phyloP scores from a whole-genome alignment of 2,888 invertebrate species.

The Callyntrura sp. region DNA sequence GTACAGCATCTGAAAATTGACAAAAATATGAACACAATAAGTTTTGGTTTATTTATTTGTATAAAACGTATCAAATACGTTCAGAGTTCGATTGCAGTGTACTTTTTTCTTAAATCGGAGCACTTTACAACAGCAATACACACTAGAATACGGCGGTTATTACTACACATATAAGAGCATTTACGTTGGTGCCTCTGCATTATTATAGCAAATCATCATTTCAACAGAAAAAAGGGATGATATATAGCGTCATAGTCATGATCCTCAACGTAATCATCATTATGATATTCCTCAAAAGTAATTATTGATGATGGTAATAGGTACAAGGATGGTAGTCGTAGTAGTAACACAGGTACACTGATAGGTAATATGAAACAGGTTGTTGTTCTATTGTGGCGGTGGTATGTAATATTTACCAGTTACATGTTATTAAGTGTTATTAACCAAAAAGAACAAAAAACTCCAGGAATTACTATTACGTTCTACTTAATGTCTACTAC shows the following conservation, averaged over 20 bases:
- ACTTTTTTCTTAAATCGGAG: neutral
- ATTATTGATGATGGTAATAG: constrained; percentile 51
- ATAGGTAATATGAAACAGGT: constrained; percentile 47
- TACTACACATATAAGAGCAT: constrained; percentile 12
- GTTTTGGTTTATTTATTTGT: neutral
- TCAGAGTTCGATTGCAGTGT: too few relatives aligned
- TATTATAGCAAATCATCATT: constrained; percentile 54
- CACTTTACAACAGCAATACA: neutral
- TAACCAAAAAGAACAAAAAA: constrained; percentile 69
- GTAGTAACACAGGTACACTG: constrained; percentile 26
- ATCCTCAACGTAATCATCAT: constrained; percentile 43
- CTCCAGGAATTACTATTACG: constrained; percentile 74
- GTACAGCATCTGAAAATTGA: constrained; percentile 35
- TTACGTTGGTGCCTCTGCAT: constrained; percentile 39
- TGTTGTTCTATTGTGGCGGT: constrained; percentile 47
- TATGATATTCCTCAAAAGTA: constrained; percentile 59
- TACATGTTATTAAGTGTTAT: constrained; percentile 77
- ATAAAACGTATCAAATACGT: neutral
- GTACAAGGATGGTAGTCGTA: constrained; percentile 18
- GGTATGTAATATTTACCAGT: constrained; percentile 64
- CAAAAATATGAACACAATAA: neutral
- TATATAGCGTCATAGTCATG: constrained; percentile 15
- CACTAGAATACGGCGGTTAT: neutral
- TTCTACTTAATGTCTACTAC: constrained; percentile 64
- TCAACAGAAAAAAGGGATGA: constrained; percentile 45